A percentile compares a stretch with the other conserved stretches of the same genome.
These are phyloP conservation scores for Scaptomyza reducta DNA, from an alignment of 2,888 invertebrate species.

Conservation along the genomic window DNA sequence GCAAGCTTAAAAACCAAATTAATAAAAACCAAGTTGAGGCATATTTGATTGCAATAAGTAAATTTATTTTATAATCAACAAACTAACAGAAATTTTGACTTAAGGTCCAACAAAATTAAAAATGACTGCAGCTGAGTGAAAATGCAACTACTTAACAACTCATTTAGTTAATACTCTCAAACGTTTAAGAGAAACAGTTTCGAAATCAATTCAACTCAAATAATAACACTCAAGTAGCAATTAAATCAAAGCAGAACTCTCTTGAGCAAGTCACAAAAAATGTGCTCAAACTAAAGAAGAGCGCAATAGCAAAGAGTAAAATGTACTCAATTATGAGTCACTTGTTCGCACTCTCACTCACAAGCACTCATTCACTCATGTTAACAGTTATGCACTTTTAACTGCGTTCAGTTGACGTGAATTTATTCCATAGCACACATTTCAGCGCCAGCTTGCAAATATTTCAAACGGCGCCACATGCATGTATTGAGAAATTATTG, in stretches of 20 bases:
- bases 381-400: neutral
- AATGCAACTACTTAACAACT: neutral
- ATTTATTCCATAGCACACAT: slow-evolving; percentile 36
- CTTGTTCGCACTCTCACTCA: neutral
- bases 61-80: neutral
- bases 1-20: neutral
- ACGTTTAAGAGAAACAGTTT: neutral
- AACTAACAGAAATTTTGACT: no score
- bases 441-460: slow-evolving; percentile 51
- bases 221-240: neutral
- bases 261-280: neutral
- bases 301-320: neutral
- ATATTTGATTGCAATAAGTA: neutral
- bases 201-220: neutral
- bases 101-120: no score
- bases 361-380: neutral
- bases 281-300: neutral
- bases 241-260: neutral
- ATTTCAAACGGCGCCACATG: slow-evolving; percentile 41
- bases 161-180: neutral
- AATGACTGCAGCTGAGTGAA: neutral
- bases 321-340: neutral
- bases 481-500: slow-evolving; percentile 58
- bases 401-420: neutral
- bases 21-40: no score